Evolutionary conservation across 1,140 invertebrate genomes (phyloP).

Genomic region (Rhizoglyphus robini): DNA sequence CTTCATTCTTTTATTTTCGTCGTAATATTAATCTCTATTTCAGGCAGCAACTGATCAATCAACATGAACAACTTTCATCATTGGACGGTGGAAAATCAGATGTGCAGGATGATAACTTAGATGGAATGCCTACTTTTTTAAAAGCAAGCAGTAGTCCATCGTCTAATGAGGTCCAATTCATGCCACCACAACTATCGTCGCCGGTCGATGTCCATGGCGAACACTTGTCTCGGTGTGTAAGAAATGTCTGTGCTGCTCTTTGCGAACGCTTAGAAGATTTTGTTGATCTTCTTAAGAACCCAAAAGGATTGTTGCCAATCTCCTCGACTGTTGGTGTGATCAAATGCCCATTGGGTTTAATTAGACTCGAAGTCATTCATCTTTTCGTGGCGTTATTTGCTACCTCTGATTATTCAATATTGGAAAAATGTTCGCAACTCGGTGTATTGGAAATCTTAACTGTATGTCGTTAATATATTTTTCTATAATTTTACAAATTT

Average conservation of each 20-base stretch:
- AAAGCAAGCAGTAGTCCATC: not conserved
- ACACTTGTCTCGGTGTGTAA: conserved; percentile 40
- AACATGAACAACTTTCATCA: conserved; percentile 3
- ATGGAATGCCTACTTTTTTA: conserved; percentile 16
- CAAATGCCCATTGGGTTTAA: conserved; percentile 57
- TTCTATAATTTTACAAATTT: conserved; percentile 18
- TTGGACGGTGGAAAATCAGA: not conserved
- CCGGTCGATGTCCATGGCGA: conserved; percentile 31
- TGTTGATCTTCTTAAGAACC: conserved; percentile 52
- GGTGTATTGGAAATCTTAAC: conserved; percentile 47
- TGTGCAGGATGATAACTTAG: not conserved
- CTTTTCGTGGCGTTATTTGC: conserved; percentile 52
- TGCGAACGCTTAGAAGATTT: conserved; percentile 53
- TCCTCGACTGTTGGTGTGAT: conserved; percentile 48
- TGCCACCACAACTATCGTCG: conserved; percentile 28
- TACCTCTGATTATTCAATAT: conserved; percentile 48
- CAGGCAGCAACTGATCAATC: not conserved
- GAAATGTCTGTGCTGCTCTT: conserved; percentile 45
- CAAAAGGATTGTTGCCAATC: conserved; percentile 50
- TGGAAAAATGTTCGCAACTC: conserved; percentile 39
- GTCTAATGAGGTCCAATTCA: conserved; percentile 30
- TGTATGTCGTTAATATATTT: conserved; percentile 38
- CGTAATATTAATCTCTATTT: too few relatives aligned
- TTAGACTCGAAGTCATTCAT: conserved; percentile 56
- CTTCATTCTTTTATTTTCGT: not conserved